Evolutionary conservation across 2,888 invertebrate species (phyloP).

Genomic region (Drosophila tripunctata): DNA sequence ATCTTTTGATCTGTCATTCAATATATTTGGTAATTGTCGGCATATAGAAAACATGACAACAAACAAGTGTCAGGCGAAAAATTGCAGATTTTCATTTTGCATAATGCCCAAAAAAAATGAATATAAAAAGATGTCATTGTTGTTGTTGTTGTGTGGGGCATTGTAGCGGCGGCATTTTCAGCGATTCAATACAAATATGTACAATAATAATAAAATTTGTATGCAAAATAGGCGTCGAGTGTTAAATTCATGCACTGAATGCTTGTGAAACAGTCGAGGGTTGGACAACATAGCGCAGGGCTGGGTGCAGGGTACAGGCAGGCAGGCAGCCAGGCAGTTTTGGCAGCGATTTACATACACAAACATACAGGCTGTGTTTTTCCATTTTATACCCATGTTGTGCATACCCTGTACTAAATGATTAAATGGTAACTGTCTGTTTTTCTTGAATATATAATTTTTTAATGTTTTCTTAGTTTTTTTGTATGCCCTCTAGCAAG

Average conservation of each 20-base stretch:
- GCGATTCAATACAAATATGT: constrained; percentile 72
- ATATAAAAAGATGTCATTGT: constrained; percentile 20
- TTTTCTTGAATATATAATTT: no score
- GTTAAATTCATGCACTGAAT: constrained; percentile 73
- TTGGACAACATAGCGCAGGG: background rate
- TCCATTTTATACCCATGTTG: constrained; percentile 3
- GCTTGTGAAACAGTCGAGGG: constrained; percentile 8
- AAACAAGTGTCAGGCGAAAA: constrained; percentile 72
- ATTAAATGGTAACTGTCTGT: background rate
- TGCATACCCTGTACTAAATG: constrained; percentile 13
- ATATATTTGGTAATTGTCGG: constrained; percentile 35
- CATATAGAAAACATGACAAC: constrained; percentile 68
- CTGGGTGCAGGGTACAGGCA: no score
- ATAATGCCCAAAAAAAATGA: constrained; percentile 56
- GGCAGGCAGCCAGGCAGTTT: no score
- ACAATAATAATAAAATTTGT: constrained; percentile 79
- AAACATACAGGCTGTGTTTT: constrained; percentile 55
- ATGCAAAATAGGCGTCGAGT: constrained; percentile 79
- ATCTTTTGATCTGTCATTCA: constrained; percentile 9
- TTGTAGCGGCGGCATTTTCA: constrained; percentile 53
- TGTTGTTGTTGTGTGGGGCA: constrained; percentile 33
- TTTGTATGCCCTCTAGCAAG: no score
- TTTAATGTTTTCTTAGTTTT: no score
- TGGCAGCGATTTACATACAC: constrained; percentile 64
- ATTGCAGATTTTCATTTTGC: constrained; percentile 74